Evolutionary conservation across 92 coral and sea anemone genomes (phyloP), one percentile per base, ranked within the genome.

Genomic region (Palythoa grandiflora): DNA sequence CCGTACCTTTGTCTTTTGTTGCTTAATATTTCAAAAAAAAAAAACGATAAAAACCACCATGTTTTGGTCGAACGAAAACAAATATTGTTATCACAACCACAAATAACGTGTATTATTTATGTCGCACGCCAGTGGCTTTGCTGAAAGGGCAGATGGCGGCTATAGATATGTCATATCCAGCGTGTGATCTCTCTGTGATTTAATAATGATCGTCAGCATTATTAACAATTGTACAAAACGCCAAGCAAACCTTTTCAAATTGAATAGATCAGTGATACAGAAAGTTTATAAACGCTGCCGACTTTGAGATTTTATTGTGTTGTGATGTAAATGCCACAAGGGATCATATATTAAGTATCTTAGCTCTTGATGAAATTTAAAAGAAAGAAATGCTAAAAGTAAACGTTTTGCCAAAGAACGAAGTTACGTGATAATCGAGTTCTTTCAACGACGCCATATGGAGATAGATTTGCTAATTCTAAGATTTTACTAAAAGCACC

Each of bases 61-160:
- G 68, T 12, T 77, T 77, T 3, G 28, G 83, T 77, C n/a, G 59
- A 15, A 54, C 2, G 35, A 52, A 54, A 51, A 52, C 63, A 52
- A 54, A 75, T 54, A 21, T 54, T 54, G 61, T 77, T 77, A 77
- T 77, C 68, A n/a, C 9, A 13, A 54, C 40, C 40, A 21, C 48
- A 15, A 77, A 14, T 36, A 77, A 76, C 44, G 51, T 76, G 3
- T 15, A 76, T 76, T 50, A 76, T 50, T 76, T 3, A 76, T 50
- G 40, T 9, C 38, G 1, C 19, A 9, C 35, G 16, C 60, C 38
- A 76, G 21, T 16, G 19, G 40, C 63, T 28, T 52, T 28, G 50
- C 83, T 53, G 5, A 77, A 54, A 53, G 1, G 47, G 63, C 65
- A 76, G 65, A 52, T 44, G 36, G 47, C 40, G 44, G 9, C 57